Evolutionary conservation across 2,888 invertebrate species (phyloP).

Genomic region (Cyaniris semiargus): DNA sequence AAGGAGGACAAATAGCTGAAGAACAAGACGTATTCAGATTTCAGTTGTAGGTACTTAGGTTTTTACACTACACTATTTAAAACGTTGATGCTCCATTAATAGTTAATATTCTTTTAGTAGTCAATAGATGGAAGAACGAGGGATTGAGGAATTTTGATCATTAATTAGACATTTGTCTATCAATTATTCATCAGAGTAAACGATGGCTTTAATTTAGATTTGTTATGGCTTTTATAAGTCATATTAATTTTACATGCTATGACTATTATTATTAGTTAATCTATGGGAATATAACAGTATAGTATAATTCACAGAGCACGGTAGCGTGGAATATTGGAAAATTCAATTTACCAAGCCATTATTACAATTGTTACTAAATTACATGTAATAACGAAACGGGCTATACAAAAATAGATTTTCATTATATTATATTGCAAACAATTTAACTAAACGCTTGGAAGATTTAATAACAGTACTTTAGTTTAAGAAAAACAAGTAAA

Average conservation of each 20-base stretch:
- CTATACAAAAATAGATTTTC: not conserved
- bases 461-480: constrained; percentile 3
- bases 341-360: not conserved
- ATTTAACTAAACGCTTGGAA: constrained; percentile 1
- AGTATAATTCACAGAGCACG: not conserved
- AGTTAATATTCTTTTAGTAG: too few species aligned
- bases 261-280: not conserved
- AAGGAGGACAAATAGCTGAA: too few species aligned
- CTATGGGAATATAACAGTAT: not conserved
- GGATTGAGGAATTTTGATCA: too few species aligned
- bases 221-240: too few species aligned
- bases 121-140: too few species aligned
- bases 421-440: not conserved
- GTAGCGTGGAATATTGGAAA: not conserved
- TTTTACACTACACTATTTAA: too few species aligned
- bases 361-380: not conserved
- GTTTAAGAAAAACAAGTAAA: not conserved
- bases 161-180: too few species aligned
- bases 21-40: too few species aligned
- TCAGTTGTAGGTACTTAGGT: too few species aligned
- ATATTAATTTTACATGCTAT: not conserved
- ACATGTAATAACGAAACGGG: not conserved
- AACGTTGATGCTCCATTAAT: too few species aligned
- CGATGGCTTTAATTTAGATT: too few species aligned
- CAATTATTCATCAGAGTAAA: too few species aligned